Conservation (phyloP, 2,888 invertebrate species). For the Lordiphosa fenestrarum region DNA sequence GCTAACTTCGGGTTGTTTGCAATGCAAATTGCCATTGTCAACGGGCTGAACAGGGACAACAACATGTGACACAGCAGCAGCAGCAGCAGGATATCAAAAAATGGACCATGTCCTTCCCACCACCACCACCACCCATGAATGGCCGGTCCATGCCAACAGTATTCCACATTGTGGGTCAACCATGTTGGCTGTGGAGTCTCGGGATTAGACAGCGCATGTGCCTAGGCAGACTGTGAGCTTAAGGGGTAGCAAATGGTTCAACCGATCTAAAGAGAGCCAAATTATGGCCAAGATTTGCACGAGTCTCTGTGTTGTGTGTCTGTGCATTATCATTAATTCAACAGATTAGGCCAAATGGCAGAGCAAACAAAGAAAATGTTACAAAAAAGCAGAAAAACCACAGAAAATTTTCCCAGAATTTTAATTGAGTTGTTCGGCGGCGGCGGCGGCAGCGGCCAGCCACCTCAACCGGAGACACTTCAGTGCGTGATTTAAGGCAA, state of each 20-base stretch:
- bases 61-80: neutral
- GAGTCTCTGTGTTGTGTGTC: too few relatives aligned
- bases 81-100: constrained; percentile 10
- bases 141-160: too few relatives aligned
- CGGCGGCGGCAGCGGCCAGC: constrained; percentile 2
- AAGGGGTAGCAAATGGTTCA: too few relatives aligned
- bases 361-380: neutral
- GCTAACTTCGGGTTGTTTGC: constrained; percentile 76
- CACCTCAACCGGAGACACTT: constrained; percentile 26
- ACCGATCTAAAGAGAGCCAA: too few relatives aligned
- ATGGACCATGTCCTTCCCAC: constrained; percentile 12
- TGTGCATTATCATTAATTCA: constrained; percentile 71
- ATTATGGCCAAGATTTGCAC: too few relatives aligned
- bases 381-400: neutral
- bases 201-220: neutral
- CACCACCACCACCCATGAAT: neutral
- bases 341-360: constrained; percentile 54
- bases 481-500: constrained; percentile 68
- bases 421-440: constrained; percentile 65
- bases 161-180: too few relatives aligned
- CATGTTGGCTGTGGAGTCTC: neutral
- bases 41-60: constrained; percentile 19
- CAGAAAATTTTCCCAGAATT: constrained; percentile 60
- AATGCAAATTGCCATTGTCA: constrained; percentile 79
- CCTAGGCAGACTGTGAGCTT: too few relatives aligned